Evolutionary conservation across 2,113 vertebrate species (phyloP).

Genomic region (Antigone vipio): DNA sequence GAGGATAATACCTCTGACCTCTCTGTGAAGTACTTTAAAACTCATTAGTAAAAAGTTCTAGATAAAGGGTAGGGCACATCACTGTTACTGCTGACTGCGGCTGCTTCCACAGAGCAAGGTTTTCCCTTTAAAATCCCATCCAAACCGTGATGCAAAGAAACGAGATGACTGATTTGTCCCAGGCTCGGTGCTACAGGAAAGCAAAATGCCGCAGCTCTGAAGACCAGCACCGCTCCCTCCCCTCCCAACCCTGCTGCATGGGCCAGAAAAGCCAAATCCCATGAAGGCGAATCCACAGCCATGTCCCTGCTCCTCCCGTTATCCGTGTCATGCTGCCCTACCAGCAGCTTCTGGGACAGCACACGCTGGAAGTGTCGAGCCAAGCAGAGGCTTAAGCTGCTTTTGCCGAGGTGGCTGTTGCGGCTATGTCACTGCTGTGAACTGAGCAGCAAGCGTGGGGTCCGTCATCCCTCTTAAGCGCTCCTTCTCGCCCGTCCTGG

Average conservation of each 20-base stretch:
- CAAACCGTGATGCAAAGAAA: not conserved
- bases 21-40: not conserved
- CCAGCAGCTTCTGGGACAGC: not conserved
- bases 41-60: not conserved
- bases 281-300: not conserved
- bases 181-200: not conserved
- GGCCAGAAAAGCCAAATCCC: not conserved
- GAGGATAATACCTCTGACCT: slow-evolving; percentile 13
- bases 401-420: not conserved
- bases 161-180: not conserved
- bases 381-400: not conserved
- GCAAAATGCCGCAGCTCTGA: not conserved
- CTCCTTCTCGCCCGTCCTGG: not conserved
- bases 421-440: not conserved
- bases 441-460: not conserved
- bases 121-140: not conserved
- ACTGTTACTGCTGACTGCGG: not conserved
- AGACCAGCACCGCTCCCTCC: not conserved
- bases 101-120: not conserved
- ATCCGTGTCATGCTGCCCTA: not conserved
- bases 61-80: not conserved
- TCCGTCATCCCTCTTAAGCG: fast-evolving
- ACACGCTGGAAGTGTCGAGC: not conserved
- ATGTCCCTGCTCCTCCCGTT: not conserved
- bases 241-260: fast-evolving